Evolutionary conservation across 2,113 vertebrate genomes (phyloP).

Genomic region (Pangasianodon gigas): DNA sequence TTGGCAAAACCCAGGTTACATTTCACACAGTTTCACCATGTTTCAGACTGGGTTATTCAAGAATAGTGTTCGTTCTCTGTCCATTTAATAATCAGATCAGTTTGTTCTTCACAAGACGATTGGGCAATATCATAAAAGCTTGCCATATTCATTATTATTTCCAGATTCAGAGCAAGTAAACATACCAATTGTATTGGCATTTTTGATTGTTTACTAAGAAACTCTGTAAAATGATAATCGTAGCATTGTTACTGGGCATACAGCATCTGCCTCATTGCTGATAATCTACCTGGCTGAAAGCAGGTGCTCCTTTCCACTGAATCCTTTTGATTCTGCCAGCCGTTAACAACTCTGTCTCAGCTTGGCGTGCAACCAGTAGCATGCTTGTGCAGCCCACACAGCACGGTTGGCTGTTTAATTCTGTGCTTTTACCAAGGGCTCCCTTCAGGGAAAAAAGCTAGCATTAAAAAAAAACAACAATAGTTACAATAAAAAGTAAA

Average conservation of each 20-base stretch:
- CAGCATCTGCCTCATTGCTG: not conserved
- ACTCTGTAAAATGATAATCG: not conserved
- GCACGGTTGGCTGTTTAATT: not conserved
- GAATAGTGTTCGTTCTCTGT: not conserved
- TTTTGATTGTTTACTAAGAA: too few species aligned
- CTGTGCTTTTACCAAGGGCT: not conserved
- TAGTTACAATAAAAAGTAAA: not conserved
- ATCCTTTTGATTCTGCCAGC: not conserved
- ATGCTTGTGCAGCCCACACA: constrained; percentile 9
- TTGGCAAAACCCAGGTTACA: not conserved
- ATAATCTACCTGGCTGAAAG: constrained; percentile 19
- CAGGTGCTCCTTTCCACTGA: constrained; percentile 9
- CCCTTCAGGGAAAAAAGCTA: not conserved
- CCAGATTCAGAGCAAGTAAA: not conserved
- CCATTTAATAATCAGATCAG: not conserved
- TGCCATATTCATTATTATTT: not conserved
- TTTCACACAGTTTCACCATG: not conserved
- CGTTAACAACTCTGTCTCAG: not conserved
- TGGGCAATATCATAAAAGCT: not conserved
- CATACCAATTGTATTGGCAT: not conserved
- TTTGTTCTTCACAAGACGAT: not conserved
- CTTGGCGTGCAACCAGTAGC: constrained; percentile 1
- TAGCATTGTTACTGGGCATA: not conserved
- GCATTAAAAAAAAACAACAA: not conserved
- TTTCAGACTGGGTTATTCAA: not conserved